phyloP scores from a whole-genome alignment of 2,888 invertebrate genomes.

The Halictus ligatus region DNA sequence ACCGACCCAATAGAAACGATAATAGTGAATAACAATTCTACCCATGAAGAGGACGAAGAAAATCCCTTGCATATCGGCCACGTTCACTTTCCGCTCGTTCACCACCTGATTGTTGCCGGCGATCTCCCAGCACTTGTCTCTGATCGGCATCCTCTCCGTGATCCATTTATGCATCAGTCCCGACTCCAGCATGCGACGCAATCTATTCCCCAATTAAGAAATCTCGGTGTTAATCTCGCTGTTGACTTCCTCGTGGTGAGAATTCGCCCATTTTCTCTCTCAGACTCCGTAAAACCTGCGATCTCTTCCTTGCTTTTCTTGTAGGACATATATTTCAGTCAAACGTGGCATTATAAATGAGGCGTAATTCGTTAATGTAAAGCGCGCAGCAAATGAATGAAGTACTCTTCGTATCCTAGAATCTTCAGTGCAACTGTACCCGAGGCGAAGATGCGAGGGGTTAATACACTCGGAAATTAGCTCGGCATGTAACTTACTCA shows the following conservation, averaged over 20 bases:
- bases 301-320: not conserved
- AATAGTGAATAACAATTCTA: conserved; percentile 77
- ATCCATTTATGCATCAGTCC: conserved; percentile 95
- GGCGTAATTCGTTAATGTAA: not conserved
- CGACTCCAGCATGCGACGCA: conserved; percentile 92
- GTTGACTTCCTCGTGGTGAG: not conserved
- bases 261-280: not conserved
- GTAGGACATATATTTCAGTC: not conserved
- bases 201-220: conserved; percentile 85
- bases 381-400: not conserved
- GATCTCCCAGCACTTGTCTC: conserved; percentile 91
- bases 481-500: conserved; percentile 87
- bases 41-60: conserved; percentile 94
- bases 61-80: conserved; percentile 96
- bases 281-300: not conserved
- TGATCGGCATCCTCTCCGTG: conserved; percentile 90
- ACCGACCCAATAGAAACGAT: not conserved
- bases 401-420: no score
- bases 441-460: not conserved
- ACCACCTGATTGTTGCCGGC: conserved; percentile 87
- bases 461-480: not conserved
- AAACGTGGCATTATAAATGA: not conserved
- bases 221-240: not conserved
- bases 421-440: not conserved
- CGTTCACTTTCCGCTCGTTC: conserved; percentile 94